Evolutionary conservation across 2,113 vertebrate species (phyloP), one percentile per base, ranked within the genome.

Genomic region (Ariopsis seemanni): DNA sequence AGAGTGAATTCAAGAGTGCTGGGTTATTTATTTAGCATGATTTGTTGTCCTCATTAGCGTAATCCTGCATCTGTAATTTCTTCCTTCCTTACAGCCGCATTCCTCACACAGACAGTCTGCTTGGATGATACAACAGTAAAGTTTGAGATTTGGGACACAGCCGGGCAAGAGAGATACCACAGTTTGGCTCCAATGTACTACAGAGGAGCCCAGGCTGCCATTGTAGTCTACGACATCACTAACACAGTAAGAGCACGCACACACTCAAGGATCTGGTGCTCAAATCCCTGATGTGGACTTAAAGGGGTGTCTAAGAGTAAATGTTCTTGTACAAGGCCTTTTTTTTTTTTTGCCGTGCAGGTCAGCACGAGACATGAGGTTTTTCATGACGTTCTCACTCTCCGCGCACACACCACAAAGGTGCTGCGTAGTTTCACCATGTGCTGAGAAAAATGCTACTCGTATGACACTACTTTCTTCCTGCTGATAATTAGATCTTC

Each of bases 61-160:
- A 11, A 42, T 52, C n/a, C 20, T 14, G 6, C 7, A 17, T 86
- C 12, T 69, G 4, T 80, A n/a, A 42, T 57, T 1, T 84, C 27
- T 42, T 83, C 53, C 30, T 82, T 69, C 48, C 53, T 20, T 84
- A 90, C 94, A 99, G 98, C 98, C 91, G 98, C 98, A 93, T 99
- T 99, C 95, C 97, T 99, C 91, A 99, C 98, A 91, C 98, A 99
- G 96, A 99, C 98, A 0, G 97, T 99, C 93, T 99, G 98, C 92
- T 94, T 99, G 96, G 98, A 99, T 63, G 98, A 99, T 90, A 99
- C 98, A 91, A 99, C 98, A 2, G 98, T 99, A 90, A 99, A 99
- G 95, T 99, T 99, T 94, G 98, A 99, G 92, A 99, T 99, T 91
- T 99, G 98, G 98, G 98, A 99, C 93, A 99, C 98, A 0, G 98